Percentiles rank a stretch among this genome's conserved stretches.
Conservation (phyloP, 2,113 vertebrate species). For the Gyps fulvus region DNA sequence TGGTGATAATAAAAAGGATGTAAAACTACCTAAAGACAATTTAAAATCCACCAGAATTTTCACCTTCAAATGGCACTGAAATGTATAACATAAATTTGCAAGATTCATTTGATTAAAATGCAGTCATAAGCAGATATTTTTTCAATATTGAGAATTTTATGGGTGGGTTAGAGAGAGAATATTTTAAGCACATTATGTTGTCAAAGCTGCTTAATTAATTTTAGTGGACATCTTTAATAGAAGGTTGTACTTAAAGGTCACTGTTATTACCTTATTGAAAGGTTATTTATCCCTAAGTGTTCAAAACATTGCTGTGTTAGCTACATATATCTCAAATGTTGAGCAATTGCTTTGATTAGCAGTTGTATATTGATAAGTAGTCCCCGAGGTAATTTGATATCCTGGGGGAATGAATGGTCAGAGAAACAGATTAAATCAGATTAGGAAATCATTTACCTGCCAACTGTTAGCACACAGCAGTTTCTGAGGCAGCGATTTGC, state of each 20-base stretch:
- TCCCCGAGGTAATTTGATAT: neutral
- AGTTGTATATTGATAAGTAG: neutral
- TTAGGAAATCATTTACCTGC: neutral
- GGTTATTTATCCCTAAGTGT: neutral
- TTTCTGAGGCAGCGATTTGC: neutral
- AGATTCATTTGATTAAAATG: constrained; percentile 56
- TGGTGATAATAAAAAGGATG: neutral
- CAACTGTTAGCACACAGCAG: neutral
- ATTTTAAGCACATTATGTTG: neutral
- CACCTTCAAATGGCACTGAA: constrained; percentile 17
- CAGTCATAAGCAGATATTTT: neutral
- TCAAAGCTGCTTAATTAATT: neutral
- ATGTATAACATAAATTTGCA: constrained; percentile 14
- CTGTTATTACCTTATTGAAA: neutral
- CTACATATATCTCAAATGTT: neutral
- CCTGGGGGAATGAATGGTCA: neutral
- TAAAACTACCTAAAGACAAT: constrained; percentile 12
- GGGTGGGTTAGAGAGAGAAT: neutral
- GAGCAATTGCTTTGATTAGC: neutral
- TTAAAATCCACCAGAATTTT: constrained; percentile 33
- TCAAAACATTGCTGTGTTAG: neutral
- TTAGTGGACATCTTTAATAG: neutral
- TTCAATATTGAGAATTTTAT: neutral
- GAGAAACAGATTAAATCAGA: neutral
- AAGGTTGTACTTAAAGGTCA: neutral